Conservation (phyloP, 1,140 invertebrate species). For the Bombus difficillimus region DNA sequence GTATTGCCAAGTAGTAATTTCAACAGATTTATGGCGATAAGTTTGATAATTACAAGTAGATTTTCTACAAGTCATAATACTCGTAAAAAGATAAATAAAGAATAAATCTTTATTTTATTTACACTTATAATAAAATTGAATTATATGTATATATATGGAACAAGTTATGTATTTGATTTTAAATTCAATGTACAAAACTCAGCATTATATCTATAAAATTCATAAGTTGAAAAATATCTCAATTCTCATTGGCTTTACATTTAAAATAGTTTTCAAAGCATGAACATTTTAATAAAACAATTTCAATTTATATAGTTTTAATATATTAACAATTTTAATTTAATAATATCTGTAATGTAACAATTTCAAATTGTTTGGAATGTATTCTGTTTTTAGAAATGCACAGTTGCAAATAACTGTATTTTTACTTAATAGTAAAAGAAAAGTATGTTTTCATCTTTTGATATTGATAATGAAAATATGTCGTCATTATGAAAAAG, state of each 20-base stretch:
- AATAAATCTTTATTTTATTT: conserved; percentile 10
- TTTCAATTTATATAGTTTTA: background rate
- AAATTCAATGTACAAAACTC: background rate
- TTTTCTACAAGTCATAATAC: conserved; percentile 9
- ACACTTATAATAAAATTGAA: background rate
- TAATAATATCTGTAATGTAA: background rate
- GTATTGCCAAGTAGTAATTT: conserved; percentile 20
- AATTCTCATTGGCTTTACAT: conserved; percentile 4
- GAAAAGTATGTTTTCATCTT: background rate
- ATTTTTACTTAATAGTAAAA: background rate
- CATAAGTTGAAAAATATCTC: background rate
- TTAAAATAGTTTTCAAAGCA: conserved; percentile 1
- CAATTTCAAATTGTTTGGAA: conserved; percentile 12
- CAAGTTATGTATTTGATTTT: background rate
- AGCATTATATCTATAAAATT: conserved; percentile 4
- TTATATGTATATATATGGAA: background rate
- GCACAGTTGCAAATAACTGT: background rate
- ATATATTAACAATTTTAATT: background rate
- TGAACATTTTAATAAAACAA: background rate
- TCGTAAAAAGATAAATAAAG: background rate
- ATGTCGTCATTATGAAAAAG: background rate
- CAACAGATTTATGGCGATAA: background rate
- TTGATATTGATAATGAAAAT: background rate
- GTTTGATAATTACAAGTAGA: background rate
- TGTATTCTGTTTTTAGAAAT: background rate